Evolutionary conservation across 2,888 invertebrate genomes (phyloP).

Genomic region (Suillia variegata): DNA sequence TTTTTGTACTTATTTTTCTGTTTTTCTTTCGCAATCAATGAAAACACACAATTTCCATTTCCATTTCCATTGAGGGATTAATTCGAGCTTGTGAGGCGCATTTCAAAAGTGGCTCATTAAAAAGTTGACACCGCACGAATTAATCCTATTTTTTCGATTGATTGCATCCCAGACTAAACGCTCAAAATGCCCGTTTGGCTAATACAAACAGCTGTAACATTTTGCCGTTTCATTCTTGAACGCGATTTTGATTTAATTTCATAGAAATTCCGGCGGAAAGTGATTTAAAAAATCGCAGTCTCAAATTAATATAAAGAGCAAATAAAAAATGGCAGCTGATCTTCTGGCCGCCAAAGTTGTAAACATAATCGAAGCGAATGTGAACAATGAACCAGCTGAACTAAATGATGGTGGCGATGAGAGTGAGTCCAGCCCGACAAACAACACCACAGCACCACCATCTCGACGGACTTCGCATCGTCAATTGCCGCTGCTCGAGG

Average conservation of each 20-base stretch:
- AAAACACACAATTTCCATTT: no score
- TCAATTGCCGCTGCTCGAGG: conserved; percentile 30
- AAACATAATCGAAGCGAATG: conserved; percentile 44
- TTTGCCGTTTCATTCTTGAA: conserved; percentile 10
- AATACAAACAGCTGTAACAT: not conserved
- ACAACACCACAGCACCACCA: not conserved
- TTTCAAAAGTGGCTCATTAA: conserved; percentile 23
- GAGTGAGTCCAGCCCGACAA: not conserved
- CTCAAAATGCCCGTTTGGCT: not conserved
- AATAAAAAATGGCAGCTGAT: conserved; percentile 25
- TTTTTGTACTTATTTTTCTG: not conserved
- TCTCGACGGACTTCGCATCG: conserved; percentile 18
- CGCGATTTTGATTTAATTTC: conserved; percentile 49
- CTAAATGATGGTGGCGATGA: not conserved
- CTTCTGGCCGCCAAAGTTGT: conserved; percentile 46
- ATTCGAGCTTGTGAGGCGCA: conserved; percentile 22
- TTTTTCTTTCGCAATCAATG: no score
- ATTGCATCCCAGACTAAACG: conserved; percentile 39
- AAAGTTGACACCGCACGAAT: conserved; percentile 46
- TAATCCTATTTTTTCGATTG: conserved; percentile 48
- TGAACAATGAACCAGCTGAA: conserved; percentile 19
- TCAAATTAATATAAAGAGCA: not conserved
- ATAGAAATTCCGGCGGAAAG: conserved; percentile 30
- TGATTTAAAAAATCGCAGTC: conserved; percentile 39
- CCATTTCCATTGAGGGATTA: conserved; percentile 23